These are phyloP conservation scores for Ophonus ardosiacus DNA, from an alignment of 2,888 invertebrate genomes.

Conservation along the genomic window DNA sequence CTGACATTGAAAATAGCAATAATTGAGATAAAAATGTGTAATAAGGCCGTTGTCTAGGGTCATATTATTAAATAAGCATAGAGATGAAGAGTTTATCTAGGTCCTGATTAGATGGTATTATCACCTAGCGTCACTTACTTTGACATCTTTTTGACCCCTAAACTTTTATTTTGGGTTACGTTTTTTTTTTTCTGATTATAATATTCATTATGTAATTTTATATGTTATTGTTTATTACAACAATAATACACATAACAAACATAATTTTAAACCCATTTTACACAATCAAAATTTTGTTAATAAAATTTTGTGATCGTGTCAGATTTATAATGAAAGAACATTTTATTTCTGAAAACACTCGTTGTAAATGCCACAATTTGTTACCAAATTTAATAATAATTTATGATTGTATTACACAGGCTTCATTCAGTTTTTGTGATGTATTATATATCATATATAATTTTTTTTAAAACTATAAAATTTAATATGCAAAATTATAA, in stretches of 20 bases:
- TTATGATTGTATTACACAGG: no score
- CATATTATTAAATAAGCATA: conserved; percentile 27
- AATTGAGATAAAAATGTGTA: conserved; percentile 38
- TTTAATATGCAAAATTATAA: background rate
- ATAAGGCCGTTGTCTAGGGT: conserved; percentile 52
- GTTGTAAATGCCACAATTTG: no score
- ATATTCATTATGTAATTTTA: background rate
- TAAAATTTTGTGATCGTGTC: no score
- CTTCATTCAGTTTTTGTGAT: no score
- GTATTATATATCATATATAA: no score
- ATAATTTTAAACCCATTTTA: no score
- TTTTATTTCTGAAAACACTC: no score
- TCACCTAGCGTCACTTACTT: background rate
- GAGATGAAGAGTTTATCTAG: conserved; percentile 45
- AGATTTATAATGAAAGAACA: no score
- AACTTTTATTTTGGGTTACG: background rate
- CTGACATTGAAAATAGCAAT: conserved; percentile 51
- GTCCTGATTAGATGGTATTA: background rate
- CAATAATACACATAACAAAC: background rate
- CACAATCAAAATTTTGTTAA: no score
- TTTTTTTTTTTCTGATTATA: background rate
- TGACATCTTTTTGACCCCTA: conserved; percentile 5
- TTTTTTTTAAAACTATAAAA: no score
- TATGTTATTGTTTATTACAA: background rate
- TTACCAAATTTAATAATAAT: no score